Percentiles rank a stretch among this genome's conserved stretches.
phyloP scores from a whole-genome alignment of 2,113 vertebrate species.

The Pimephales promelas region DNA sequence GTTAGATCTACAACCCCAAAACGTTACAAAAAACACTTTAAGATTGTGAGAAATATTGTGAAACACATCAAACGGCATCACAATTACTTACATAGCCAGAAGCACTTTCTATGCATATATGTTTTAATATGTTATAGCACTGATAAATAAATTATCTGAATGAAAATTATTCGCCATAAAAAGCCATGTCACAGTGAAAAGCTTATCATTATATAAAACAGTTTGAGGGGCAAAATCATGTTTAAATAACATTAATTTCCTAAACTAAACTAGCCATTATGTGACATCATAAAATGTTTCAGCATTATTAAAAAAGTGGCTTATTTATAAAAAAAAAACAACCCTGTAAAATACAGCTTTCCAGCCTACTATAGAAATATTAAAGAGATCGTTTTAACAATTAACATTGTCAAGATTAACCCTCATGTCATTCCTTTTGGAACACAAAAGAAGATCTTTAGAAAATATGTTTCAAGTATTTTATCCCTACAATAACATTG shows the following conservation, averaged over 20 bases:
- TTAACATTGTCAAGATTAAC: background rate
- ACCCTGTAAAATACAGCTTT: background rate
- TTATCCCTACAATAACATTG: background rate
- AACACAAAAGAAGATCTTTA: background rate
- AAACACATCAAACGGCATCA: slow-evolving; percentile 42
- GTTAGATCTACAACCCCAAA: slow-evolving; percentile 31
- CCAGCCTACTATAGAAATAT: background rate
- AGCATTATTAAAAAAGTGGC: background rate
- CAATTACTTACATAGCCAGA: slow-evolving; percentile 23
- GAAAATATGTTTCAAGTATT: too few species aligned
- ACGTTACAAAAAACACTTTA: slow-evolving; percentile 2
- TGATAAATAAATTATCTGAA: background rate
- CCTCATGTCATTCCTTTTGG: background rate
- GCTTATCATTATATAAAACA: background rate
- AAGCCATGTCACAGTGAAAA: background rate
- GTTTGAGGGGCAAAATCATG: background rate
- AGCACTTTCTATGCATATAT: slow-evolving; percentile 34
- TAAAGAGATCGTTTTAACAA: too few species aligned
- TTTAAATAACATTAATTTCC: background rate
- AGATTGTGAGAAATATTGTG: slow-evolving; percentile 22
- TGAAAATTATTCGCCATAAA: background rate
- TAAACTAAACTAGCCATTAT: background rate
- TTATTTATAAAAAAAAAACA: background rate
- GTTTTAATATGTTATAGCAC: slow-evolving; percentile 17
- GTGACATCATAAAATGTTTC: background rate